These are phyloP conservation scores for Panthera tigris DNA, from an alignment of 2,113 vertebrate genomes.

Conservation along the genomic window DNA sequence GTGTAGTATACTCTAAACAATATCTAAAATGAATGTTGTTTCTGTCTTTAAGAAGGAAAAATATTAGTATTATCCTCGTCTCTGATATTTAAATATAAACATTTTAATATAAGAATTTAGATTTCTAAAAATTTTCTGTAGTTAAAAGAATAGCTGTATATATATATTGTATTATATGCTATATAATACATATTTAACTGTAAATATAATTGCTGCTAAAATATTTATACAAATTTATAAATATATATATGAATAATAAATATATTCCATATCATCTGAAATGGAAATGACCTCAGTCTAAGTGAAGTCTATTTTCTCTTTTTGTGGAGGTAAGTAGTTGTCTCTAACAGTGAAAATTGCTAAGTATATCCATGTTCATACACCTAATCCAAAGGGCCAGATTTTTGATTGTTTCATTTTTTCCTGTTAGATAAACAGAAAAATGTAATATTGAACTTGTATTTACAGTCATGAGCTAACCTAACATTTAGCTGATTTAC, in stretches of 20 bases:
- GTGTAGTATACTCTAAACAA: conserved; percentile 49
- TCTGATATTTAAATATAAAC: not conserved
- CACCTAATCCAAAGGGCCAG: not conserved
- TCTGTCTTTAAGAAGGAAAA: conserved; percentile 27
- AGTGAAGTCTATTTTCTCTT: not conserved
- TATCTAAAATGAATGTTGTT: conserved; percentile 13
- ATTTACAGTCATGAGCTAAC: not conserved
- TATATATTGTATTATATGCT: not conserved
- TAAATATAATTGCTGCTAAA: not conserved
- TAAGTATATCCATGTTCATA: not conserved
- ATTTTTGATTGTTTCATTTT: not conserved
- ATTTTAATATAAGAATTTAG: conserved; percentile 30
- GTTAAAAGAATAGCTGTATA: not conserved
- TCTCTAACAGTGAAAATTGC: not conserved
- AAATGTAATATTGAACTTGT: not conserved
- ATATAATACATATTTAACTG: not conserved
- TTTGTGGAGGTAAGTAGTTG: not conserved
- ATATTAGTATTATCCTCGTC: not conserved
- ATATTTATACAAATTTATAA: not conserved
- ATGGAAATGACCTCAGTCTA: not conserved
- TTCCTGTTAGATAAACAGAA: not conserved
- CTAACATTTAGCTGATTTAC: not conserved
- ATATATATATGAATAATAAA: not conserved
- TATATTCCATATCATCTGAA: not conserved
- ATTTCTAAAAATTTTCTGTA: not conserved